These are phyloP conservation scores for Diphyllodes magnificus DNA, from an alignment of 2,113 vertebrate genomes.

Conservation along the genomic window DNA sequence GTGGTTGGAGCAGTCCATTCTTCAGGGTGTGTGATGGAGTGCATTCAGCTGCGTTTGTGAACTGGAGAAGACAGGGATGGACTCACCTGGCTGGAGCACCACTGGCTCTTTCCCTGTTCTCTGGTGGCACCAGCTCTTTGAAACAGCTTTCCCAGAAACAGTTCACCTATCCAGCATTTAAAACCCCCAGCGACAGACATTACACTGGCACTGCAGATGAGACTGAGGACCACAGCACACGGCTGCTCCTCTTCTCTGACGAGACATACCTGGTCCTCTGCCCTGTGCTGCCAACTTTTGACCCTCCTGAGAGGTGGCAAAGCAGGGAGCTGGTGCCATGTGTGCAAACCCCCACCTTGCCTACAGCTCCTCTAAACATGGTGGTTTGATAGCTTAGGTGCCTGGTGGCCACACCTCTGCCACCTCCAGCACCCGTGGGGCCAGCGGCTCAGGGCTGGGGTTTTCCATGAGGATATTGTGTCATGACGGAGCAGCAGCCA, in stretches of 20 bases:
- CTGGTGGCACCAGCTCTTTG: not conserved
- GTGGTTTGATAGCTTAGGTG: not conserved
- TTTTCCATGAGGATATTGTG: accelerated
- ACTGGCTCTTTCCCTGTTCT: not conserved
- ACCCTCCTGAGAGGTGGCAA: not conserved
- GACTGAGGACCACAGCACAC: not conserved
- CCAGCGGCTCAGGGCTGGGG: not conserved
- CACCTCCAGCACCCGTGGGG: accelerated
- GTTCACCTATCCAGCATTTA: not conserved
- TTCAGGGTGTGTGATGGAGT: accelerated
- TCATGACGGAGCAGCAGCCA: not conserved
- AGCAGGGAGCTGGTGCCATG: not conserved
- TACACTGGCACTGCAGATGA: not conserved
- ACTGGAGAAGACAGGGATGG: accelerated
- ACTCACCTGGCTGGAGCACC: not conserved
- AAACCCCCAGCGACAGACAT: accelerated
- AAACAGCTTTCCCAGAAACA: not conserved
- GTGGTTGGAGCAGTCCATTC: not conserved
- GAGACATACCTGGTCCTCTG: accelerated
- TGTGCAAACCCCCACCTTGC: not conserved
- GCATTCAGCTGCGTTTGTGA: not conserved
- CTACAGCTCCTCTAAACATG: not conserved
- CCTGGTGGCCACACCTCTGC: not conserved
- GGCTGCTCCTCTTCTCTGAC: not conserved
- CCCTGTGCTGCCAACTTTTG: accelerated